Evolutionary conservation across 2,797 vertebrate species (phyloP).

Genomic region (Sebastes iracundus): DNA sequence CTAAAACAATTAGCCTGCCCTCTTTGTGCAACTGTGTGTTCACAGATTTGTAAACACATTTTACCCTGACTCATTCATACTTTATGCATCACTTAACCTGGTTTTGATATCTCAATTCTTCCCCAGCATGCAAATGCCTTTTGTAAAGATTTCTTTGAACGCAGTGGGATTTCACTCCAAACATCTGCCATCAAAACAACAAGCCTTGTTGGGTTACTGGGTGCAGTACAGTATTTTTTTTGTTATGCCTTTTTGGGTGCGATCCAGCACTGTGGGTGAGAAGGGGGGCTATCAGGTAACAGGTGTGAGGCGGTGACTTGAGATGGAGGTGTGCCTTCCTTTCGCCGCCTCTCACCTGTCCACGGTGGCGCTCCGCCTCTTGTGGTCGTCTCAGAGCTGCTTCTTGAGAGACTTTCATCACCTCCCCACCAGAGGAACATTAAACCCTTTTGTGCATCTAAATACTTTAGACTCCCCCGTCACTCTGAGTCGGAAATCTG

Average conservation of each 20-base stretch:
- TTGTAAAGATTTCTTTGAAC: constrained; percentile 53
- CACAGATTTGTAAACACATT: constrained; percentile 39
- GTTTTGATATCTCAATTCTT: constrained; percentile 56
- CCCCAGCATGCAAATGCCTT: constrained; percentile 36
- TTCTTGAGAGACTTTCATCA: constrained; percentile 73
- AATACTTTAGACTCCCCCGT: constrained; percentile 68
- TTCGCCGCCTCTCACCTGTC: constrained; percentile 61
- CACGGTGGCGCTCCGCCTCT: constrained; percentile 21
- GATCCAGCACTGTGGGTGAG: constrained; percentile 45
- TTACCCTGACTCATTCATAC: constrained; percentile 40
- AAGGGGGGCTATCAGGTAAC: constrained; percentile 56
- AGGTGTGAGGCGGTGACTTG: constrained; percentile 66
- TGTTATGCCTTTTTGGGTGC: constrained; percentile 23
- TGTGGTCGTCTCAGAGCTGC: constrained; percentile 35
- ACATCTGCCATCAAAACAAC: constrained; percentile 53
- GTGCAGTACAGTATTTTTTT: background rate
- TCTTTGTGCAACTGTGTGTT: constrained; percentile 26
- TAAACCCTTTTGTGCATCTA: constrained; percentile 75
- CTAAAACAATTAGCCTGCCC: constrained; percentile 30
- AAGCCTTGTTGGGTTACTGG: constrained; percentile 11
- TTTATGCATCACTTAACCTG: constrained; percentile 60
- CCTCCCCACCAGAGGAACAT: constrained; percentile 68
- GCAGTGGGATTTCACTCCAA: constrained; percentile 39
- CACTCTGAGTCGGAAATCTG: constrained; percentile 69
- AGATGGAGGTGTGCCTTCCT: constrained; percentile 56